Evolutionary conservation across 2,888 invertebrate genomes (phyloP), one percentile per base, ranked within the genome.

Genomic region (Dorcus parallelipipedus): DNA sequence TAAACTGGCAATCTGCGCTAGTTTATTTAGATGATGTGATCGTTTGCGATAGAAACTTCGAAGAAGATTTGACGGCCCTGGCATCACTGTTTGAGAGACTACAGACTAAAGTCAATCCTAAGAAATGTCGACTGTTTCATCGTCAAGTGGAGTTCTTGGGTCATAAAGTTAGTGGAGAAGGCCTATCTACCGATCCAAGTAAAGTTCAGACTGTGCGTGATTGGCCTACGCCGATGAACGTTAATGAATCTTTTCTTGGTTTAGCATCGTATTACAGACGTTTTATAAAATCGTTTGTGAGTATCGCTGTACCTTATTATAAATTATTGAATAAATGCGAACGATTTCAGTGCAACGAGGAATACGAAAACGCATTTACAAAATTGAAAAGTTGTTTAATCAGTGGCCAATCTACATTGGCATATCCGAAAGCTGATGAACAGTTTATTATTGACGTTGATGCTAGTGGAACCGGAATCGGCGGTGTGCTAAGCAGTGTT

Each of bases 211-310:
- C 2, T 0, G 64, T 67, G 9, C 7, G 43, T 7, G 42, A 68
- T 3, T 40, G 53, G 14, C 55, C 59, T 26, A 43, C 43, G 8
- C 63, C 61, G 20, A 47, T 38, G 17, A 58, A 45, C 20, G 48
- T 49, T 4, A 59, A 42, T 9, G 55, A 54, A 42, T 48, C 61
- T 10, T 38, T 67, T 33, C 26, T 68, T 1, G 68, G 68, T 1
- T 49, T 56, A n/a, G 54, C 61, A 2, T 63, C 66, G 0, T 68
- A 64, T 60, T 69, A 68, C 48, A 54, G 67, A 0, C 42, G 63
- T 39, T 68, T 68, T 40, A 47, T 67, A 1, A 41, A 56, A 8
- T 26, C 64, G 47, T 69, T 67, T 52, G 53, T 63, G 1, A 54
- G 53, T 14, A 38, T 60, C 1, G 26, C 56, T 8, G 62, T 61